phyloP scores from a whole-genome alignment of 2,113 vertebrate species.

The Climacteris rufus region DNA sequence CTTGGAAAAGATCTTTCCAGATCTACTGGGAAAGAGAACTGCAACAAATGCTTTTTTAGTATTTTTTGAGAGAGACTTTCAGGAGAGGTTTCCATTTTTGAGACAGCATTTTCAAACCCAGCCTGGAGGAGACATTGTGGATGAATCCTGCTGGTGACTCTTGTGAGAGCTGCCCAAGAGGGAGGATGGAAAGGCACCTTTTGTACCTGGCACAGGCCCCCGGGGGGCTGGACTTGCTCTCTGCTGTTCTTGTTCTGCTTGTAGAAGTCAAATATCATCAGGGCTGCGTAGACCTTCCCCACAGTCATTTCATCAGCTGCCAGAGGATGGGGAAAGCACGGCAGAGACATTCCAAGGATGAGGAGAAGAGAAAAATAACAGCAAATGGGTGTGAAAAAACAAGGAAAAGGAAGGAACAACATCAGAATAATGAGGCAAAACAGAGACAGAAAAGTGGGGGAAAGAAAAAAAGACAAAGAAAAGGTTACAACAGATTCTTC shows the following conservation, averaged over 20 bases:
- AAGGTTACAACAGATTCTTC: neutral
- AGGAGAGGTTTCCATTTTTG: neutral
- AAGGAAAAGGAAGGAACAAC: neutral
- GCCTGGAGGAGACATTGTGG: constrained; percentile 4
- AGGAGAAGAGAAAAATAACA: neutral
- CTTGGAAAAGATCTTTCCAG: neutral
- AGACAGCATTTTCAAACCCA: constrained; percentile 38
- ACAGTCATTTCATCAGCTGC: constrained; percentile 93
- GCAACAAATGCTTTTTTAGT: rapidly evolving
- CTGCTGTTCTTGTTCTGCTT: constrained; percentile 89
- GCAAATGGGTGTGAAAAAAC: neutral
- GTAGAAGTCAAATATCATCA: constrained; percentile 98
- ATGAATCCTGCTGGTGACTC: neutral
- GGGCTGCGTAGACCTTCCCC: constrained; percentile 93
- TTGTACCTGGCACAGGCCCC: constrained; percentile 75
- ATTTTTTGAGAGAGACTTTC: neutral
- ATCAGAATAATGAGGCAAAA: neutral
- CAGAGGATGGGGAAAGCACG: rapidly evolving
- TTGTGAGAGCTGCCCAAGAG: neutral
- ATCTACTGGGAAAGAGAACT: neutral
- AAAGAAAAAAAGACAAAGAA: neutral
- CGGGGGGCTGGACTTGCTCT: constrained; percentile 79
- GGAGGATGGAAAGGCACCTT: neutral
- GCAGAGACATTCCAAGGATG: neutral
- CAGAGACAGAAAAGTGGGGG: neutral